Percentiles rank a stretch among this genome's conserved stretches.
Evolutionary conservation across 2,113 vertebrate genomes (phyloP).

Genomic region (Apteryx owenii): DNA sequence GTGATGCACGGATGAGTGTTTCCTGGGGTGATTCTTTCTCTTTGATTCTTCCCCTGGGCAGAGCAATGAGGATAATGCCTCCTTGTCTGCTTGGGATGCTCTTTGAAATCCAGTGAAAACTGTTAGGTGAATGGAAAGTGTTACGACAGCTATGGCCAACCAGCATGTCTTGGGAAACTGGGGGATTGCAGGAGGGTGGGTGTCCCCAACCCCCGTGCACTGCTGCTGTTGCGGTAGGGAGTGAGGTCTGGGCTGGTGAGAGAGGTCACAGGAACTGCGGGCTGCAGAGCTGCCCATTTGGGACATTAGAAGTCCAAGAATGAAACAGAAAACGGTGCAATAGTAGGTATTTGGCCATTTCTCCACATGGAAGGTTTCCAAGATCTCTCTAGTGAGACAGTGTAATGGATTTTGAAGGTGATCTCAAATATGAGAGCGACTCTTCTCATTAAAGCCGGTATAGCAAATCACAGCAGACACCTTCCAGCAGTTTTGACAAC

Average conservation of each 20-base stretch:
- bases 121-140: neutral
- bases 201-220: neutral
- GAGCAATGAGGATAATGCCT: neutral
- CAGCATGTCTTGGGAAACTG: neutral
- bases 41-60: neutral
- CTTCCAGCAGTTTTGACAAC: slow-evolving; percentile 68
- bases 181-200: neutral
- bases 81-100: neutral
- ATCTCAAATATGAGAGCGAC: slow-evolving; percentile 24
- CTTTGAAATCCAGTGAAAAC: neutral
- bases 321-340: neutral
- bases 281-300: neutral
- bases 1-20: neutral
- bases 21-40: neutral
- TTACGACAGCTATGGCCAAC: neutral
- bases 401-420: slow-evolving; percentile 70
- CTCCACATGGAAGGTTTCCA: slow-evolving; percentile 43
- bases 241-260: neutral
- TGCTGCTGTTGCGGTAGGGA: neutral
- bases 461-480: slow-evolving; percentile 56
- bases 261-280: neutral
- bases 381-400: slow-evolving; percentile 2
- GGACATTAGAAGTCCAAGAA: neutral
- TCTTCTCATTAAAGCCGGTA: slow-evolving; percentile 56
- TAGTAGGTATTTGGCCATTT: neutral